These are phyloP conservation scores for Crioceris asparagi DNA, from an alignment of 2,888 invertebrate species.

Conservation along the genomic window DNA sequence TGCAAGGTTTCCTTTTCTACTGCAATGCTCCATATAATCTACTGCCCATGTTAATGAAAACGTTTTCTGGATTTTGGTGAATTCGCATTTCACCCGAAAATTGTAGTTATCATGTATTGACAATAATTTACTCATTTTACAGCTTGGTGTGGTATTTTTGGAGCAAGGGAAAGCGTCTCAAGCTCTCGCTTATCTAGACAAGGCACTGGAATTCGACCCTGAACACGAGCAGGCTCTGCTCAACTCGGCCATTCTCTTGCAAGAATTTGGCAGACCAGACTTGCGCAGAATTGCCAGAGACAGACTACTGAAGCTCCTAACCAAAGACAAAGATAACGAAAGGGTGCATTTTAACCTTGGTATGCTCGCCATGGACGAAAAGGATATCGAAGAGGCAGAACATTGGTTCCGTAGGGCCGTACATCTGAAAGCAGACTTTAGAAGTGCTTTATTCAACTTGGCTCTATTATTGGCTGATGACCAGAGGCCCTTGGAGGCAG, in stretches of 20 bases:
- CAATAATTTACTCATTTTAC: constrained; percentile 26
- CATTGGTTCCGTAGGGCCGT: constrained; percentile 62
- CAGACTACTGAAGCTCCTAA: constrained; percentile 68
- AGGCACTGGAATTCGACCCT: constrained; percentile 84
- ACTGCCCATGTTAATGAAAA: too few relatives aligned
- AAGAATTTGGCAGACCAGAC: constrained; percentile 76
- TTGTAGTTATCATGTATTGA: not conserved
- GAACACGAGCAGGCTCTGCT: constrained; percentile 90
- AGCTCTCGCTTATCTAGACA: constrained; percentile 84
- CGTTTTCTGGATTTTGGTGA: too few relatives aligned
- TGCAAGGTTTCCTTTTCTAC: too few relatives aligned
- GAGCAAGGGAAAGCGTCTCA: constrained; percentile 87
- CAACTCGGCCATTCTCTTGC: constrained; percentile 89
- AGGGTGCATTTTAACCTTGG: constrained; percentile 86
- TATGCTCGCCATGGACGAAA: constrained; percentile 94
- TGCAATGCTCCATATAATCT: too few relatives aligned
- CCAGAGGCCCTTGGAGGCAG: constrained; percentile 79
- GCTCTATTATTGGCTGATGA: constrained; percentile 83
- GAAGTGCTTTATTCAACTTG: constrained; percentile 89
- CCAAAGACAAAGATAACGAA: constrained; percentile 71
- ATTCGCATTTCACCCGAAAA: too few relatives aligned
- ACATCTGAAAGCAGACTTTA: constrained; percentile 7
- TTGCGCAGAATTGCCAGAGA: constrained; percentile 69
- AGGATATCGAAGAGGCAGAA: constrained; percentile 79
- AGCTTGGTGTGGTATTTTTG: constrained; percentile 88